Evolutionary conservation across 2,888 invertebrate genomes (phyloP), one percentile per base, ranked within the genome.

Genomic region (Pegoplata infirma): DNA sequence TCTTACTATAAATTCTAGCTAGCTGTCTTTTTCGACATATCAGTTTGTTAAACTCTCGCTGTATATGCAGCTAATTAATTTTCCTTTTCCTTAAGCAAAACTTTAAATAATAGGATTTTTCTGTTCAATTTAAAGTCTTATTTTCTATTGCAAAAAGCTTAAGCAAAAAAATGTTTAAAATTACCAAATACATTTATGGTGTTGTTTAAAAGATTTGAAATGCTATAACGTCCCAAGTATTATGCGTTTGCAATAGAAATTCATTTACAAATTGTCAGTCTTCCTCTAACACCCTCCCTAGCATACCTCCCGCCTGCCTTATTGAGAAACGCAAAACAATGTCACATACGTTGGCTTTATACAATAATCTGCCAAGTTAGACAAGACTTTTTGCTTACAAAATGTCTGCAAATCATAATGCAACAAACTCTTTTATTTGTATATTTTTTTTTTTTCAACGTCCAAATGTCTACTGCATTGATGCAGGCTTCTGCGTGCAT

Each of bases 201-300:
- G 68, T 55, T 63, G 67, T 59, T 74, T 72, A 55, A 67, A 55
- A 71, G 66, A 63, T 71, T 75, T 71, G 49, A 73, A 23, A 71
- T 74, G 68, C 49, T 74, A 19, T 28, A 53, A 63, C 64, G 44
- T 14, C 47, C 40, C 8, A 55, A 58, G 59, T 46, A 69, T 80
- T 80, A 82, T 82, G 82, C 36, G 36, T 40, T 82, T 81, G 84
- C 83, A 85, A 83, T 83, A 83, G 85, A 84, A 84, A 86, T 85
- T 84, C 84, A 84, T 86, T 86, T 86, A 85, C 85, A 86, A 86
- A 85, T 85, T 86, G 85, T 46, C 23, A 17, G 21, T 28, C 32
- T 32, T 12, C 55, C 10, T 56, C 7, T 28, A n/a, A 14, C 1
- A 5, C 44, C 16, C 12, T 10, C 14, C 63, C 14, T 5, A 19